Evolutionary conservation across 2,888 invertebrate genomes (phyloP), one percentile per base, ranked within the genome.

Genomic region (Pecten maximus): DNA sequence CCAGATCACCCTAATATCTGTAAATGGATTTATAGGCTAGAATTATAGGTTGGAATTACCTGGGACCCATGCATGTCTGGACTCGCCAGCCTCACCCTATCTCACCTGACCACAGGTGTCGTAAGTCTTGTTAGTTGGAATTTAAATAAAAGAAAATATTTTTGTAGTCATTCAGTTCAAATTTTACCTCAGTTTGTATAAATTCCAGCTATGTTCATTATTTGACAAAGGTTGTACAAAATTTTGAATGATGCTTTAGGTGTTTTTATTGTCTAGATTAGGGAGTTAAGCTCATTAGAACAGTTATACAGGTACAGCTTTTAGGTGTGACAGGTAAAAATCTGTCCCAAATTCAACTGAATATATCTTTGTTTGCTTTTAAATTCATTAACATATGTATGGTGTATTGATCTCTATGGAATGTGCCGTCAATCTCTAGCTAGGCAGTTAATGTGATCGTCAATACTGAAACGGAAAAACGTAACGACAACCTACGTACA

Each of bases 381-480:
- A 74, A 74, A 74, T 74, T 74, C 74, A 74, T 74, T 74, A 74
- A 74, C 74, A 74, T 74, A 74, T 74, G 74, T 74, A 74, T 74
- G 74, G 74, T 74, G 74, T 74, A 74, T 74, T 74, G 74, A 74
- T 74, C 74, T 74, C 74, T 35, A 0, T 35, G 74, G 74, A 74
- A 74, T 74, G 74, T 74, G 74, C 74, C 35, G 74, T 74, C 74
- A 74, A 74, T 74, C 74, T 74, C 74, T 74, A 28, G 74, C 74
- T 74, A 28, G 74, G 74, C 74, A 74, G 6, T 35, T 74, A 74
- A 74, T 28, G 74, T 74, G 28, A 23, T 74, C 28, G 28, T 74
- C 74, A 74, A 74, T 74, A 74, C 28, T 74, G 35, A 19, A 35
- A 35, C 74, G 28, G 35, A 74, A 74, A 35, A 28, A 74, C 28